Evolutionary conservation across 2,113 vertebrate genomes (phyloP).

Genomic region (Passer domesticus): DNA sequence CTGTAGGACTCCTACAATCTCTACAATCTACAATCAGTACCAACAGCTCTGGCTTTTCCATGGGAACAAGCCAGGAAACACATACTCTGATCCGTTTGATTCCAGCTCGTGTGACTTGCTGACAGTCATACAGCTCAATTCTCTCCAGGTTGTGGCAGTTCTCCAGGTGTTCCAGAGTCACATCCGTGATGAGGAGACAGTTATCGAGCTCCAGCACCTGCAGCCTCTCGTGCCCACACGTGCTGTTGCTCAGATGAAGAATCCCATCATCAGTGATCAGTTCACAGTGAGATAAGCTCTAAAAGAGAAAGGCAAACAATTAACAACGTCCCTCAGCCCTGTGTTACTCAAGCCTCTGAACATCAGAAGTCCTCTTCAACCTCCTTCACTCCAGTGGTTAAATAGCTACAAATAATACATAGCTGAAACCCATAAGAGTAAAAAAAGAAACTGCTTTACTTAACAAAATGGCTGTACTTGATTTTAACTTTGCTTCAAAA

Average conservation of each 20-base stretch:
- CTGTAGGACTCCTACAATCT: neutral
- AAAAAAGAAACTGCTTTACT: neutral
- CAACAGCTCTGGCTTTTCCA: neutral
- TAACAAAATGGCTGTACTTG: neutral
- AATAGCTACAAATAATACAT: neutral
- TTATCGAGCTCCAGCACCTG: conserved; percentile 90
- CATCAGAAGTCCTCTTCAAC: neutral
- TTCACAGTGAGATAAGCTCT: conserved; percentile 94
- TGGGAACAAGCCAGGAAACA: neutral
- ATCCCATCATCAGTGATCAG: conserved; percentile 92
- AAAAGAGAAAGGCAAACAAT: neutral
- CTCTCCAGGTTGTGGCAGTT: conserved; percentile 88
- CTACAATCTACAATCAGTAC: neutral
- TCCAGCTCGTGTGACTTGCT: conserved; percentile 89
- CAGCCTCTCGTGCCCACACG: conserved; percentile 87
- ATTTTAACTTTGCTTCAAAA: neutral
- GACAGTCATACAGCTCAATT: conserved; percentile 91
- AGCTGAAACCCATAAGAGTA: neutral
- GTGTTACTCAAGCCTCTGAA: neutral
- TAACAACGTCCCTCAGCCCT: neutral
- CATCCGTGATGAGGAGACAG: conserved; percentile 89
- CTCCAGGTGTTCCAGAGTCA: conserved; percentile 89
- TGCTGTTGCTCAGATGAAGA: conserved; percentile 87
- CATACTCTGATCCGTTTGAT: conserved; percentile 92
- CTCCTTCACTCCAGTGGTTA: neutral